Evolutionary conservation across 2,797 vertebrate species (phyloP), one percentile per base, ranked within the genome.

Genomic region (Malurus leucopterus): DNA sequence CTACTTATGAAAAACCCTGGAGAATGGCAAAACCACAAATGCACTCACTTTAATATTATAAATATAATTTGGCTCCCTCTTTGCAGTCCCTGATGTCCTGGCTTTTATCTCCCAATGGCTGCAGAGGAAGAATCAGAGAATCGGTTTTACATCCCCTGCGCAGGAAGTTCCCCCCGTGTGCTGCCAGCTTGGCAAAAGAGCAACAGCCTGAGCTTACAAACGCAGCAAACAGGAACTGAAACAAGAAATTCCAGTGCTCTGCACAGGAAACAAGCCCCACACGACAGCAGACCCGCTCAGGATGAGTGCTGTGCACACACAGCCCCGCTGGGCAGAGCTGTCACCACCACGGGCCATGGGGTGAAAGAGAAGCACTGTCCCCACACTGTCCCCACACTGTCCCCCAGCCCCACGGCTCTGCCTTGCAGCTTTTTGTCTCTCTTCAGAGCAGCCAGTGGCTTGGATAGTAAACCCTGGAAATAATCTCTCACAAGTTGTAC

Each of bases 31-130:
- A 95, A 96, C 96, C 97, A 97, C 97, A 97, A 97, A 97, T 94
- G 96, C 95, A 96, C 97, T 97, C 97, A 96, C 97, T 98, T 97
- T 97, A 97, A 97, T 98, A 98, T 98, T 98, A 98, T 98, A 98
- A 98, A 98, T 98, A 98, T 97, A 97, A 98, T 97, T 97, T 97
- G 97, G 97, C 96, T 97, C 96, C 96, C 96, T 96, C 96, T 97
- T 96, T 96, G 81, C 95, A 95, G 95, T 96, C 97, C 97, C 97
- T 40, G 46, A 96, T 94, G 96, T 95, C 97, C 89, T 96, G 94
- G 95, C 97, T 97, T 98, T 97, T 97, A 97, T 97, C 97, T 97
- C 96, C 97, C 95, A 49, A 88, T 95, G 97, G 97, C 96, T 96
- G 94, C 95, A 94, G 93, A 95, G 95, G 93, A 97, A 94, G 95